A percentile compares a stretch with the other conserved stretches of the same genome.
Evolutionary conservation across 2,888 invertebrate genomes (phyloP).

Genomic region (Operophtera brumata): DNA sequence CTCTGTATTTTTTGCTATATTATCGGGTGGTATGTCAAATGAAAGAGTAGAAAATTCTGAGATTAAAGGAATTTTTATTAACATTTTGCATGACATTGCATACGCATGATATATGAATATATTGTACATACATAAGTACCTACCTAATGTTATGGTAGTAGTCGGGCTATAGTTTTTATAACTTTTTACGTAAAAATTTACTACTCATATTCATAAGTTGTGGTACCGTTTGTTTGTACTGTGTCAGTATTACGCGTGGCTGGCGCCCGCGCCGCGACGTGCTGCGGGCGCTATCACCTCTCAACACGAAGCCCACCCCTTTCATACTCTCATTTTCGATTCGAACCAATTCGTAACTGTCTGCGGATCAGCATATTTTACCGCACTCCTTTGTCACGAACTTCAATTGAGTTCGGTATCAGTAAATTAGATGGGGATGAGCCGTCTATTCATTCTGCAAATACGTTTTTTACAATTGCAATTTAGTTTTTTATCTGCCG

Average conservation of each 20-base stretch:
- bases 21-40: too few relatives aligned
- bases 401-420: conserved; percentile 62
- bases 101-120: too few relatives aligned
- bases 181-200: too few relatives aligned
- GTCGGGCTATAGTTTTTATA: too few relatives aligned
- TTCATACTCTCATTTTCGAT: conserved; percentile 55
- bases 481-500: conserved; percentile 19
- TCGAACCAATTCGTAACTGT: conserved; percentile 66
- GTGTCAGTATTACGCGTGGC: conserved; percentile 54
- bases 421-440: conserved; percentile 58
- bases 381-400: conserved; percentile 54
- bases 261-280: conserved; percentile 38
- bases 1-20: too few relatives aligned
- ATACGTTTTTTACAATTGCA: conserved; percentile 26
- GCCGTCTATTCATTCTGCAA: conserved; percentile 32
- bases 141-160: too few relatives aligned
- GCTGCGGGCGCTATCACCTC: conserved; percentile 58
- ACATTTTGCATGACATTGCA: too few relatives aligned
- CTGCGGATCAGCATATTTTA: conserved; percentile 75
- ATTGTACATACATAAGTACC: too few relatives aligned
- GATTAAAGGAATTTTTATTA: too few relatives aligned
- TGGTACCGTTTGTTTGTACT: conserved; percentile 7
- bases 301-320: conserved; percentile 64
- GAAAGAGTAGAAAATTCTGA: too few relatives aligned
- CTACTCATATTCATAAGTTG: not conserved